Conservation (phyloP, 1,140 invertebrate genomes). For the Drosophila oshimai region DNA sequence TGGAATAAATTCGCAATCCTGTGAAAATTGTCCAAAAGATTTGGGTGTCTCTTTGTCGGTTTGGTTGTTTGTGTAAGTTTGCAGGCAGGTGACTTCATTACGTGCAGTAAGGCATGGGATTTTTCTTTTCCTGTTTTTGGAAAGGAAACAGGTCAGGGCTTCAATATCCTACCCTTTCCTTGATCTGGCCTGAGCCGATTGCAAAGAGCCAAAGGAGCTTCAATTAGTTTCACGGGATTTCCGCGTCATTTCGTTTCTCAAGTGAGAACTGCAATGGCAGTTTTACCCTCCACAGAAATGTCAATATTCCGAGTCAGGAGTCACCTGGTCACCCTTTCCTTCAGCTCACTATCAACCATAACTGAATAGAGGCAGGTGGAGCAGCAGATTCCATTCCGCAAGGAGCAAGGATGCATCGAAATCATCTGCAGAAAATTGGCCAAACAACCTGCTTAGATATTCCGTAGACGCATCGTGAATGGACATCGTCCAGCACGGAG, state of each 20-base stretch:
- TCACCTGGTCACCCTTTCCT: background rate
- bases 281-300: slow-evolving; percentile 56
- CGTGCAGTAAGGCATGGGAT: slow-evolving; percentile 52
- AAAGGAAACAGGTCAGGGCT: slow-evolving; percentile 65
- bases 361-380: slow-evolving; percentile 46
- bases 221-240: slow-evolving; percentile 43
- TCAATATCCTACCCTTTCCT: slow-evolving; percentile 52
- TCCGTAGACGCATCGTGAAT: slow-evolving; percentile 5
- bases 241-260: slow-evolving; percentile 60
- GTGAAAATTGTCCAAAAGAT: slow-evolving; percentile 69
- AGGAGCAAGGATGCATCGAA: slow-evolving; percentile 33
- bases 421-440: slow-evolving; percentile 27
- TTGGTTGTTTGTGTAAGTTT: background rate
- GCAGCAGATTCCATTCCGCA: background rate
- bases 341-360: slow-evolving; percentile 26
- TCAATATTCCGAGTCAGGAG: slow-evolving; percentile 55
- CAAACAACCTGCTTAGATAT: slow-evolving; percentile 40
- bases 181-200: slow-evolving; percentile 50
- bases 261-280: slow-evolving; percentile 65
- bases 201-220: slow-evolving; percentile 59
- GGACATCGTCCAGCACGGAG: background rate
- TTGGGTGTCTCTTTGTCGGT: slow-evolving; percentile 16
- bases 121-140: slow-evolving; percentile 2
- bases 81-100: slow-evolving; percentile 58
- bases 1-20: slow-evolving; percentile 35